These are phyloP conservation scores for Oplegnathus fasciatus DNA, from an alignment of 2,113 vertebrate species.

Conservation along the genomic window DNA sequence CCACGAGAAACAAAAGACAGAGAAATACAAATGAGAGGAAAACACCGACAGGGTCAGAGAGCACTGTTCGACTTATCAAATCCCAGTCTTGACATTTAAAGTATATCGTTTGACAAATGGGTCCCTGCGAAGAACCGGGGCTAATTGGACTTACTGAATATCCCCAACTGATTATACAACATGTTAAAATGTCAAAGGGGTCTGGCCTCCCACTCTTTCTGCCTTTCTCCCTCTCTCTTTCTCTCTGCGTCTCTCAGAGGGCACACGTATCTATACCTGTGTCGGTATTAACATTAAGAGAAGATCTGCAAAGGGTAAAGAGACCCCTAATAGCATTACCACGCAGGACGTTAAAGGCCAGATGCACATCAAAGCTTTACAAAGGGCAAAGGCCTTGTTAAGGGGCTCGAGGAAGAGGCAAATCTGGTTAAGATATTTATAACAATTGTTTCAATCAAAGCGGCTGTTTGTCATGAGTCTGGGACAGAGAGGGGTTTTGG, in stretches of 20 bases:
- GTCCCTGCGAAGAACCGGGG: conserved; percentile 28
- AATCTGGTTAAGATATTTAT: conserved; percentile 65
- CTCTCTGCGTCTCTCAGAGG: conserved; percentile 36
- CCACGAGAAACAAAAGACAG: conserved; percentile 14
- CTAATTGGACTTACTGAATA: conserved; percentile 72
- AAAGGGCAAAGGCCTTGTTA: conserved; percentile 75
- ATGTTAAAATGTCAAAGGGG: conserved; percentile 77
- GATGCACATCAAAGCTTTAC: conserved; percentile 57
- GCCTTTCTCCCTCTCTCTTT: conserved; percentile 2
- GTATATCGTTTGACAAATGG: conserved; percentile 70
- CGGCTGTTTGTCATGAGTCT: conserved; percentile 55
- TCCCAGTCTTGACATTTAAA: conserved; percentile 71
- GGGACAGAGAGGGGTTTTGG: background rate
- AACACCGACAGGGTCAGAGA: conserved; percentile 44
- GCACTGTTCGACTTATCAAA: conserved; percentile 53
- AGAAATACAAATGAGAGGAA: conserved; percentile 25
- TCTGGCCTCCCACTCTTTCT: conserved; percentile 29
- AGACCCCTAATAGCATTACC: conserved; percentile 71
- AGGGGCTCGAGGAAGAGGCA: conserved; percentile 27
- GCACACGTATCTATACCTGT: conserved; percentile 51
- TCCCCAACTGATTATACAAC: conserved; percentile 59
- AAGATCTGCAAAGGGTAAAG: conserved; percentile 74
- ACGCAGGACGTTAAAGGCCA: conserved; percentile 72
- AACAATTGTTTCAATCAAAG: conserved; percentile 66
- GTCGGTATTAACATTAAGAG: conserved; percentile 69